phyloP scores from a whole-genome alignment of 2,113 vertebrate genomes.

The Procapra przewalskii region DNA sequence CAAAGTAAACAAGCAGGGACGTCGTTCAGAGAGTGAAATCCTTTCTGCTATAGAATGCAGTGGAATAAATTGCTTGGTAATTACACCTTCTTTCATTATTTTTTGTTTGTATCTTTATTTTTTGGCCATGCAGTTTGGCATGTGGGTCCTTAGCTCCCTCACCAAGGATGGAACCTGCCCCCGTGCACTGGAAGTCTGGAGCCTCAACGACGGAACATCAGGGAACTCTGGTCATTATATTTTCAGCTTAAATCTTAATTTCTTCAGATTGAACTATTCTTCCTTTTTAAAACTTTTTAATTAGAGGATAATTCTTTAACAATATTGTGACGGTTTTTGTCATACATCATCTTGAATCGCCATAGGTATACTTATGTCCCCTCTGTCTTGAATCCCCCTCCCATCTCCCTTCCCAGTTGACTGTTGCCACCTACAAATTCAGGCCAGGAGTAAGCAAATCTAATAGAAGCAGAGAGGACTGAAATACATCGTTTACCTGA shows the following conservation, averaged over 20 bases:
- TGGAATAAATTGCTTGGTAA: neutral
- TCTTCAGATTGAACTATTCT: neutral
- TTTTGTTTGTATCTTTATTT: neutral
- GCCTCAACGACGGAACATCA: neutral
- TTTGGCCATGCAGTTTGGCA: neutral
- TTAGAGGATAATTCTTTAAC: neutral
- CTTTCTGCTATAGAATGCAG: neutral
- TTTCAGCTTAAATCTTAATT: neutral
- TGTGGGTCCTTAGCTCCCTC: neutral
- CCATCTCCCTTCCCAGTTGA: neutral
- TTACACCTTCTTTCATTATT: neutral
- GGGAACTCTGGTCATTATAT: neutral
- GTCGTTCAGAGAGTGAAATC: neutral
- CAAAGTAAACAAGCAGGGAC: neutral
- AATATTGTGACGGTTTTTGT: neutral
- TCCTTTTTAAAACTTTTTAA: neutral
- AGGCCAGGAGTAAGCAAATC: no score
- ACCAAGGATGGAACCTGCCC: neutral
- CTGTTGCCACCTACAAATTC: neutral
- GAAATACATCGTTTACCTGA: neutral
- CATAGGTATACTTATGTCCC: neutral
- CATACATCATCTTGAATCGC: neutral
- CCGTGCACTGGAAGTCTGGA: neutral
- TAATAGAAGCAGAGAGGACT: neutral
- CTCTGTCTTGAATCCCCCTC: neutral